Percentiles rank a stretch among this genome's conserved stretches.
Conservation (phyloP, 2,888 invertebrate species). For the Himalopsyche japonica region DNA sequence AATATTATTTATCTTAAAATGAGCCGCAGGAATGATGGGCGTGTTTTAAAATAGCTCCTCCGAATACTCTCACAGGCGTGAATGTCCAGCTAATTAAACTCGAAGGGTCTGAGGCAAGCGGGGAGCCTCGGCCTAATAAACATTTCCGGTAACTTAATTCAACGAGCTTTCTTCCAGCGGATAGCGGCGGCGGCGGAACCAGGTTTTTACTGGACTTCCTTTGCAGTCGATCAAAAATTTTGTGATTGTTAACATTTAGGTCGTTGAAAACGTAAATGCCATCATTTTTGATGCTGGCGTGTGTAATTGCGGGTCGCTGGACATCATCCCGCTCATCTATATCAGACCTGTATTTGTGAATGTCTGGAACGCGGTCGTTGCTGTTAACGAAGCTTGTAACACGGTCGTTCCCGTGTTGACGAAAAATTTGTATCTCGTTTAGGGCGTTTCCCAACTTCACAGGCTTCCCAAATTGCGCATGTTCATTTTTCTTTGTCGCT, state of each 20-base stretch:
- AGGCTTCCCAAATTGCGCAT: conserved; percentile 47
- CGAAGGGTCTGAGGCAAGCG: conserved; percentile 49
- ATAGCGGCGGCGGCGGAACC: conserved; percentile 41
- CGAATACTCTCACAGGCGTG: conserved; percentile 69
- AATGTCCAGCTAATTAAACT: conserved; percentile 68
- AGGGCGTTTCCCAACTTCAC: conserved; percentile 55
- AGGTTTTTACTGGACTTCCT: not conserved
- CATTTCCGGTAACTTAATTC: conserved; percentile 53
- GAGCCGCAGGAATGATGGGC: conserved; percentile 64
- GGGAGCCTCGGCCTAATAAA: conserved; percentile 55
- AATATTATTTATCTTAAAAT: conserved; percentile 47
- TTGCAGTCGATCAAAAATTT: conserved; percentile 6
- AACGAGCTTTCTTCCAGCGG: conserved; percentile 54
- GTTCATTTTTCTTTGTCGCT: not conserved
- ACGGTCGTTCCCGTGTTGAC: conserved; percentile 47
- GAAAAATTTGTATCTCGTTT: conserved; percentile 50
- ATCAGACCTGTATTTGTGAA: conserved; percentile 51
- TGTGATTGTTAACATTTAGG: conserved; percentile 24
- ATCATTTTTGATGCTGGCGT: not conserved
- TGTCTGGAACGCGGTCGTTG: conserved; percentile 51
- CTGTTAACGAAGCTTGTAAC: conserved; percentile 52
- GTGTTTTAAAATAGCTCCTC: conserved; percentile 65
- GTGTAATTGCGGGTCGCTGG: conserved; percentile 45
- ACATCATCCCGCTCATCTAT: conserved; percentile 43
- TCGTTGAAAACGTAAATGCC: conserved; percentile 20